phyloP scores from a whole-genome alignment of 2,888 invertebrate species.

The Rhingia campestris region DNA sequence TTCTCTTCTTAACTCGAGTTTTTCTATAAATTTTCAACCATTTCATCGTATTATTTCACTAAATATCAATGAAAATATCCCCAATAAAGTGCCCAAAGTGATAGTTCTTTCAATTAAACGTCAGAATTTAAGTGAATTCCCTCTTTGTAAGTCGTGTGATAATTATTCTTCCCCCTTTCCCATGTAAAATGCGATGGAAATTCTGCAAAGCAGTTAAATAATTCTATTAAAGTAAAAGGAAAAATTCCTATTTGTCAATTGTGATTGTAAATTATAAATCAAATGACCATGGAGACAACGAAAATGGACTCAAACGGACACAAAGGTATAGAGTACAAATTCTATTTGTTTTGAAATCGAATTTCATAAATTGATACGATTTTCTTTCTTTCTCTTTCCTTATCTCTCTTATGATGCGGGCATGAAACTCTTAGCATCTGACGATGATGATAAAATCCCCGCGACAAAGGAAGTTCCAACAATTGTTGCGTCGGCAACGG shows the following conservation, averaged over 20 bases:
- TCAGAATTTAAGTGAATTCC: neutral
- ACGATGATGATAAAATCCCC: slow-evolving; percentile 34
- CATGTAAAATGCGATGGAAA: neutral
- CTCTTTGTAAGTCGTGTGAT: neutral
- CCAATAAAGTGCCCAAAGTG: neutral
- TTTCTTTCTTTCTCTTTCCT: neutral
- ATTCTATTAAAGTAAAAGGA: neutral
- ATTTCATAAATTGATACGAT: neutral
- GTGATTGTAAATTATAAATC: neutral
- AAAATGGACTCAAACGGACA: slow-evolving; percentile 23
- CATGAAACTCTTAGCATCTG: slow-evolving; percentile 16
- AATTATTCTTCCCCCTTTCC: neutral
- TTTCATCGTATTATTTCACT: neutral
- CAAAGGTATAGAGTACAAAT: slow-evolving; percentile 17
- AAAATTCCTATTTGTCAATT: neutral
- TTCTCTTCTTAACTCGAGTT: slow-evolving; percentile 5
- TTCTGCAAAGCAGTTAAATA: neutral
- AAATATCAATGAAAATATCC: neutral
- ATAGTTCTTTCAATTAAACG: neutral
- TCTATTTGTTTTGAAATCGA: neutral
- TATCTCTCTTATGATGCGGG: slow-evolving; percentile 27
- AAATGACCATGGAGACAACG: slow-evolving; percentile 23
- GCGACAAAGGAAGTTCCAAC: slow-evolving; percentile 50
- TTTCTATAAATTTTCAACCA: neutral
- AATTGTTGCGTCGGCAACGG: neutral